Evolutionary conservation across 2,797 vertebrate genomes (phyloP), one percentile per base, ranked within the genome.

Genomic region (Cossypha niveicapilla): DNA sequence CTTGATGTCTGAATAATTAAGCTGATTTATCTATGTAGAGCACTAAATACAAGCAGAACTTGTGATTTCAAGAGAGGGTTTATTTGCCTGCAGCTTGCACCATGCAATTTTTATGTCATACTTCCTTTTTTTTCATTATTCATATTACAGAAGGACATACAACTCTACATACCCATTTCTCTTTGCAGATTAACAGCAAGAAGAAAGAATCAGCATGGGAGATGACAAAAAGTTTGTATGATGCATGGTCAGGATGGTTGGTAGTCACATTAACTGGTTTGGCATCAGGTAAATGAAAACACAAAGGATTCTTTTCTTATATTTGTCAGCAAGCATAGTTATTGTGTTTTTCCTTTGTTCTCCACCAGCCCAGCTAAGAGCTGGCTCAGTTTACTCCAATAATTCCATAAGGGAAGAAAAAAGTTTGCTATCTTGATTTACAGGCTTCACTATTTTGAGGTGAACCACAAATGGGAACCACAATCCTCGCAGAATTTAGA

Each of bases 201-300:
- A 99, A 99, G 96, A 99, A 99, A 92, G 99, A 99, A 94, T 99
- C 99, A 0, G 98, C 99, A 86, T 99, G 99, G 99, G 99, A 99
- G 97, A 99, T 99, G 97, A 98, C 98, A 53, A 99, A 99, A 97
- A 99, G 99, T 91, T 97, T 99, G 82, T 99, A 99, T 3, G 99
- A 99, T 41, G 99, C 99, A 7, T 99, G 99, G 99, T 99, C 99
- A 16, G 99, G 99, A 54, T 99, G 99, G 99, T 98, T 99, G 37
- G 99, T 99, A 63, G 99, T 99, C 83, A 99, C 99, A 1, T 97
- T 99, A 45, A 99, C 99, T 30, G 99, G 99, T 77, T 95, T 99
- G 97, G 99, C 99, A 51, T 99, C 99, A 98, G 99, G 99, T 99
- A 98, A 96, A 48, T 73, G 14, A 65, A 83, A 83, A 57, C 47